Base-by-base conservation (phyloP, 2,113 vertebrate genomes). In the Garra rufa region DNA sequence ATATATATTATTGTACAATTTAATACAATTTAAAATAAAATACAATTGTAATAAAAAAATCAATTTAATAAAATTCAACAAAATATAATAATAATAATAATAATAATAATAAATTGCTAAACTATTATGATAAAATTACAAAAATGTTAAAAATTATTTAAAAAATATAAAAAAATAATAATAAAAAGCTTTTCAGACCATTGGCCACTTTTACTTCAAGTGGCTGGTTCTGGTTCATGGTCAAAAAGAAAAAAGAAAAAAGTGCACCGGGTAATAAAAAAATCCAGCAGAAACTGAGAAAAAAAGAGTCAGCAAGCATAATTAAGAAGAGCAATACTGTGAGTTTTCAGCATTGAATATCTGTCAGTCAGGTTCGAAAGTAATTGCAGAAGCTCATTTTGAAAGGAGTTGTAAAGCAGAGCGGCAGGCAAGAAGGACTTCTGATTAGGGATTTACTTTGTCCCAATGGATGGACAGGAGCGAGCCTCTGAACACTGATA, bases 401-500 rank as follows among this genome's bases (percentile, higher is more conserved):
- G 30, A 69, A 73, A 73, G 6, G 34, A 69, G n/a, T 46, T 46
- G 9, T 44, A 44, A 63, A 3, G 41, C 41, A 44, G n/a, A 26
- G 38, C 10, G n/a, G n/a, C 41, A 26, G 59, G 13, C 26, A 28
- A 24, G 26, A 28, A n/a, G 9, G 8, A 76, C 19, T 30, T 52
- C 26, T 34, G 26, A 75, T 13, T 76, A 19, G 17, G 17, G 75
- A 57, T 77, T 41, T 77, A 24, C 11, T 77, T 59, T 46, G 13
- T 77, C 48, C 28, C 28, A 55, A 9, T 26, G 34, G 50, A 38
- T 76, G 19, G 48, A 76, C 19, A 34, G 44, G 4, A 34, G 46
- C 28, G 3, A 57, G 46, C 73, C 46, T 76, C 30, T 77, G 50
- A 76, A 57, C 30, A 57, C 50, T 55, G 9, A 41, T n/a, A 76